phyloP scores from a whole-genome alignment of 2,113 vertebrate species.

The Gnathonemus longibarbis region DNA sequence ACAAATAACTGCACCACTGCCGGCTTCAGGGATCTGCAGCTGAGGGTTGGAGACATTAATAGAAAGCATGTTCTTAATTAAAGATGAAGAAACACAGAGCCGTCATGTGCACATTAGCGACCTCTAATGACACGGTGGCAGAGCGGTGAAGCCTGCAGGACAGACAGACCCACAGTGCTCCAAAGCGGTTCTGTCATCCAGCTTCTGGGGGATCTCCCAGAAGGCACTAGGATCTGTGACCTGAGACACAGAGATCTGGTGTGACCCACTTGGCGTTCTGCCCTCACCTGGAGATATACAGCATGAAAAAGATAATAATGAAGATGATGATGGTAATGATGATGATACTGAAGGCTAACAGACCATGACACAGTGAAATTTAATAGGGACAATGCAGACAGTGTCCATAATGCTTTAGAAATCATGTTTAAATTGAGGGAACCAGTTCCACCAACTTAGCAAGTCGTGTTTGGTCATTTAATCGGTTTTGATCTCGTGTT shows the following conservation, averaged over 20 bases:
- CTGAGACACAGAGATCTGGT: background rate
- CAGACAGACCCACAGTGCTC: background rate
- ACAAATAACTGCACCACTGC: slow-evolving; percentile 23
- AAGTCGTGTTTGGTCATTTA: background rate
- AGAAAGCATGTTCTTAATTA: background rate
- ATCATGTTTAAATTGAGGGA: background rate
- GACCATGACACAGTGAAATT: background rate
- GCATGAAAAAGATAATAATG: background rate
- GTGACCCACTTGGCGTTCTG: background rate
- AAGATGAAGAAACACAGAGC: background rate
- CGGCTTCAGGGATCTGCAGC: background rate
- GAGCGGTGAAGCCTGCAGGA: background rate
- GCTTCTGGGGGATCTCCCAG: background rate
- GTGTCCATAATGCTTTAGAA: background rate
- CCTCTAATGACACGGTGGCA: background rate
- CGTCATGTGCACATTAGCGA: background rate
- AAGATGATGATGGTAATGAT: background rate
- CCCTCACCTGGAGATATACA: background rate
- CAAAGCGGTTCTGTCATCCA: background rate
- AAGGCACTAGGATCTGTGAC: background rate
- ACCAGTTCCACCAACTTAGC: background rate
- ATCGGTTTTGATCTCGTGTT: background rate
- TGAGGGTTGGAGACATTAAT: background rate
- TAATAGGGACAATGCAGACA: background rate
- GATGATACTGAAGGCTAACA: background rate